Evolutionary conservation across 2,113 vertebrate genomes (phyloP), one percentile per base, ranked within the genome.

Genomic region (Chaenocephalus aceratus): DNA sequence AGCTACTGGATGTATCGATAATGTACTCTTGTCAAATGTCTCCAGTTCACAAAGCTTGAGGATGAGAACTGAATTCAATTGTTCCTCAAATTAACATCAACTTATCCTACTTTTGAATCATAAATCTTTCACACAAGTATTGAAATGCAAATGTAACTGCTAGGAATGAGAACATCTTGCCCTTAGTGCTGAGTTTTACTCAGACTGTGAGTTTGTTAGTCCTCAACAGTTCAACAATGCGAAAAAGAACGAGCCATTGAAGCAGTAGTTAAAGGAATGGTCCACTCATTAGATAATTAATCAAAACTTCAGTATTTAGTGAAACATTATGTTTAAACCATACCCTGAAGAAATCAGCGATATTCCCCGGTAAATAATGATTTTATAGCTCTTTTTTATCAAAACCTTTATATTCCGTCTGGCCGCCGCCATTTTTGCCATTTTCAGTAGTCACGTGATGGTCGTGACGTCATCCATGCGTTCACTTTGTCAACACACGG

Each of bases 191-290:
- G 1, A 48, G 12, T 53, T 48, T 30, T 75, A 45, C 21, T 45
- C 54, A 80, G 61, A 72, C 56, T 48, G 21, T 60, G 18, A 44
- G 49, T 75, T 66, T 10, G 11, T 70, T 52, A 41, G 51, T 21
- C 30, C 6, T 6, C 41, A 77, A 65, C 56, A 51, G 70, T 79
- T 18, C 58, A 79, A 79, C 71, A 64, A 36, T 69, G 63, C 53
- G 63, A 69, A 70, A 41, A 41, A 30, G 79, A 56, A 46, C 10
- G 0, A 11, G 18, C 13, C 30, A 46, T 80, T 65, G 58, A 26
- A 72, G 70, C 73, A 66, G 16, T 10, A 53, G 65, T 58, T 70
- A 84, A 21, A 21, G 21, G 21, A 21, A 21, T 21, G 21, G 21
- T 21, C 21, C 21, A 21, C 21, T 21, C 21, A 21, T 21, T 21